These are phyloP conservation scores for Trissolcus basalis DNA, from an alignment of 1,140 invertebrate genomes.

Conservation along the genomic window DNA sequence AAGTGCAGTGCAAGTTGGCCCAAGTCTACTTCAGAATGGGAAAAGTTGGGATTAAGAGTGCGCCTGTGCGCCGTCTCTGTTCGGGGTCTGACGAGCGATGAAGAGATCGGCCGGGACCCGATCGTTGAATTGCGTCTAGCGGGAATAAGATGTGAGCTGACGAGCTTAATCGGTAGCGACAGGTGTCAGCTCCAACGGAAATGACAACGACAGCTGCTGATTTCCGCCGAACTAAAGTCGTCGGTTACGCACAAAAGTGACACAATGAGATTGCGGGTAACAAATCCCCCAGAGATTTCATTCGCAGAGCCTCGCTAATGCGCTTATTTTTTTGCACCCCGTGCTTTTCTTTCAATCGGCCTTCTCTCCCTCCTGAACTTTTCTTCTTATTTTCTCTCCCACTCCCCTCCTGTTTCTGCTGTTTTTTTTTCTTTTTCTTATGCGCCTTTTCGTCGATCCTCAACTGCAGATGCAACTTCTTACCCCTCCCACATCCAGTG, in stretches of 20 bases:
- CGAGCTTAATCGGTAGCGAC: slow-evolving; percentile 1
- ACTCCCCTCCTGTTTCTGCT: neutral
- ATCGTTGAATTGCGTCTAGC: neutral
- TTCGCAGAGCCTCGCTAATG: neutral
- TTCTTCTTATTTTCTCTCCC: neutral
- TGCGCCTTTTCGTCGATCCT: slow-evolving; percentile 8
- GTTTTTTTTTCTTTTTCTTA: neutral
- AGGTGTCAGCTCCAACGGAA: slow-evolving; percentile 2
- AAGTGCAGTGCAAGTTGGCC: slow-evolving; percentile 27
- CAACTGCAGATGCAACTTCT: slow-evolving; percentile 15
- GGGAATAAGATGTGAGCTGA: neutral
- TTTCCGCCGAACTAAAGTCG: neutral
- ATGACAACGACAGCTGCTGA: neutral
- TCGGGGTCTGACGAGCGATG: slow-evolving; percentile 19
- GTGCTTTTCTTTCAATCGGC: neutral
- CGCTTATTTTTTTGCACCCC: neutral
- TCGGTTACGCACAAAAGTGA: neutral
- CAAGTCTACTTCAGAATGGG: neutral
- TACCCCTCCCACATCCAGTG: neutral
- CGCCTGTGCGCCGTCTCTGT: slow-evolving; percentile 42
- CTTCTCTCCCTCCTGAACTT: no score
- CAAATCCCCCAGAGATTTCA: neutral
- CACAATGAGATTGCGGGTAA: neutral
- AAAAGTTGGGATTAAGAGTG: slow-evolving; percentile 23
- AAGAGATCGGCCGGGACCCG: neutral